These are phyloP conservation scores for Petrophora chlorosata DNA, from an alignment of 2,888 invertebrate species.

Conservation along the genomic window DNA sequence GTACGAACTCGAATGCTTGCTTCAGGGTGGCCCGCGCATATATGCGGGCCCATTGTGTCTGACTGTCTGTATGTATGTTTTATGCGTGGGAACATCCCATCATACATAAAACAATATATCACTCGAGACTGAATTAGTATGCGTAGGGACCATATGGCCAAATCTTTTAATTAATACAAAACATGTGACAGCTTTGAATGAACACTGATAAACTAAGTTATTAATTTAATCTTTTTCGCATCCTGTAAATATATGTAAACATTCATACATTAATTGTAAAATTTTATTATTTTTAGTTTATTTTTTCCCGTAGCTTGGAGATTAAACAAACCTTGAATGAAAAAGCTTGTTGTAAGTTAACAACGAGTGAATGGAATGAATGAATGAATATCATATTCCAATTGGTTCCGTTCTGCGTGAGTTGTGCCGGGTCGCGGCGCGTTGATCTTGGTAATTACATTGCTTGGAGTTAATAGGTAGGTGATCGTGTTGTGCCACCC, in stretches of 20 bases:
- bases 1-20: constrained; percentile 31
- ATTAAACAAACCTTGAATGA: constrained; percentile 10
- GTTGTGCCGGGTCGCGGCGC: constrained; percentile 43
- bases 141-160: constrained; percentile 10
- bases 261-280: no score
- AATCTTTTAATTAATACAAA: constrained; percentile 1
- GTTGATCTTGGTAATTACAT: constrained; percentile 48
- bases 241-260: no score
- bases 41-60: constrained; percentile 77
- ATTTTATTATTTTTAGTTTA: constrained; percentile 1
- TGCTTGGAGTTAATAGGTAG: constrained; percentile 30
- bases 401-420: constrained; percentile 46
- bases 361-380: neutral
- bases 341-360: neutral
- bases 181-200: neutral
- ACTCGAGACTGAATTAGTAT: constrained; percentile 26
- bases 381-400: constrained; percentile 28
- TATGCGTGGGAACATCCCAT: constrained; percentile 67
- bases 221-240: constrained; percentile 21
- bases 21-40: constrained; percentile 65
- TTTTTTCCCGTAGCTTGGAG: constrained; percentile 20
- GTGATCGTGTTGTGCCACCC: constrained; percentile 13
- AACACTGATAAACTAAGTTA: neutral
- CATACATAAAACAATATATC: constrained; percentile 41
- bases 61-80: constrained; percentile 52